Evolutionary conservation across 2,888 invertebrate species (phyloP).

Genomic region (Embidobia sp.): DNA sequence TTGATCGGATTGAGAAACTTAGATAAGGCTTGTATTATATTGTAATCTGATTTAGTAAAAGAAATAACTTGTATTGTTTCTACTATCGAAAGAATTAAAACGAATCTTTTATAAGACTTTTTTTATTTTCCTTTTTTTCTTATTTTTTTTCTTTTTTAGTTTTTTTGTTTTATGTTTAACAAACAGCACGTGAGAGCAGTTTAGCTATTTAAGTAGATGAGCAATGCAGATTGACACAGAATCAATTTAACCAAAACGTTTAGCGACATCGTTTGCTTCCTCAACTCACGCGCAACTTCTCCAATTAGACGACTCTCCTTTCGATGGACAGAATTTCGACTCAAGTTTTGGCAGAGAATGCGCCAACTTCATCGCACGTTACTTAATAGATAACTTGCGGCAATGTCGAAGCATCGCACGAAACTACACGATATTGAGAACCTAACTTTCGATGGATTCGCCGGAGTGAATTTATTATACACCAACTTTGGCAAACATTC

Average conservation of each 20-base stretch:
- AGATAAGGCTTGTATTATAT: too few relatives aligned
- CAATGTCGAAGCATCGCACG: conserved; percentile 29
- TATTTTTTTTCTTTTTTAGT: too few relatives aligned
- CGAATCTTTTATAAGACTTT: too few relatives aligned
- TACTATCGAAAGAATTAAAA: too few relatives aligned
- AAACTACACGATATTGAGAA: conserved; percentile 32
- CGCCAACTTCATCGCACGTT: conserved; percentile 32
- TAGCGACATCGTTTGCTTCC: conserved; percentile 41
- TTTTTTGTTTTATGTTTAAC: too few relatives aligned
- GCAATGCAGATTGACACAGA: conserved; percentile 25
- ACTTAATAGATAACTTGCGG: conserved; percentile 35
- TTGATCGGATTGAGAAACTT: not conserved
- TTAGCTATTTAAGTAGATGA: conserved; percentile 10
- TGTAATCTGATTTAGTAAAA: too few relatives aligned
- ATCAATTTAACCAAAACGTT: conserved; percentile 44
- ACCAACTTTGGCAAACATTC: too few relatives aligned
- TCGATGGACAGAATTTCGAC: conserved; percentile 24
- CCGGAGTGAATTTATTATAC: conserved; percentile 6
- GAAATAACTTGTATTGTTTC: too few relatives aligned
- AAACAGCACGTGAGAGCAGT: conserved; percentile 17
- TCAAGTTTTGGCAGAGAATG: conserved; percentile 37
- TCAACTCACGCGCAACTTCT: conserved; percentile 34
- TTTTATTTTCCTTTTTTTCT: too few relatives aligned
- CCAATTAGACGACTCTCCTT: conserved; percentile 41
- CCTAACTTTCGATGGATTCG: conserved; percentile 31